These are phyloP conservation scores for Nesidiocoris tenuis DNA, from an alignment of 2,888 invertebrate species.

Conservation along the genomic window DNA sequence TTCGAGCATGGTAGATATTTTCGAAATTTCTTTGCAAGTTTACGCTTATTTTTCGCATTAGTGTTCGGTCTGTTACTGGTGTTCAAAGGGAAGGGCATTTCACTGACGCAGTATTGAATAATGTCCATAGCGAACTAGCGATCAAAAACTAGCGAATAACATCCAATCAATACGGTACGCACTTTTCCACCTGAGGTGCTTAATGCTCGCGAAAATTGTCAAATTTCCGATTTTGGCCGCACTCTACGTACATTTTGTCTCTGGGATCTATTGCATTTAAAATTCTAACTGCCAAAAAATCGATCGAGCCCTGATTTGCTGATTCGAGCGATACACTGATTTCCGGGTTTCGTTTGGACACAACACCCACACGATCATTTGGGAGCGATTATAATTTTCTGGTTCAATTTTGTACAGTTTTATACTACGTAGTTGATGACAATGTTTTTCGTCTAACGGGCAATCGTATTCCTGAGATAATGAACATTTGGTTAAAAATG, in stretches of 20 bases:
- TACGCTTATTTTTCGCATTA: no score
- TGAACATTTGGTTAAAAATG: conserved; percentile 21
- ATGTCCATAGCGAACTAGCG: no score
- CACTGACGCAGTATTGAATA: no score
- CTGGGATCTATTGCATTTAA: conserved; percentile 22
- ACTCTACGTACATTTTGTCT: background rate
- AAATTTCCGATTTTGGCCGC: no score
- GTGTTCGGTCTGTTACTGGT: no score
- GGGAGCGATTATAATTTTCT: conserved; percentile 13
- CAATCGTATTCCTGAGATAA: conserved; percentile 41
- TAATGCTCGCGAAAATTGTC: no score
- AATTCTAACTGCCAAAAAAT: background rate
- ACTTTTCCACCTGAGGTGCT: no score
- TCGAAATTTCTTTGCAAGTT: no score
- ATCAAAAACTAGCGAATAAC: no score
- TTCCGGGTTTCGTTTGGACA: conserved; percentile 24
- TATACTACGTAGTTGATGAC: conserved; percentile 36
- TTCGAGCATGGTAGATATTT: no score
- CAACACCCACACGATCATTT: background rate
- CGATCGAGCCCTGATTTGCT: background rate
- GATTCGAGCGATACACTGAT: conserved; percentile 18
- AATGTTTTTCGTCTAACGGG: conserved; percentile 39
- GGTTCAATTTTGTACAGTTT: conserved; percentile 46
- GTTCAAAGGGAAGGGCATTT: no score
- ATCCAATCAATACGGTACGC: no score